Evolutionary conservation across 2,888 invertebrate species (phyloP).

Genomic region (Chalcis sispes): DNA sequence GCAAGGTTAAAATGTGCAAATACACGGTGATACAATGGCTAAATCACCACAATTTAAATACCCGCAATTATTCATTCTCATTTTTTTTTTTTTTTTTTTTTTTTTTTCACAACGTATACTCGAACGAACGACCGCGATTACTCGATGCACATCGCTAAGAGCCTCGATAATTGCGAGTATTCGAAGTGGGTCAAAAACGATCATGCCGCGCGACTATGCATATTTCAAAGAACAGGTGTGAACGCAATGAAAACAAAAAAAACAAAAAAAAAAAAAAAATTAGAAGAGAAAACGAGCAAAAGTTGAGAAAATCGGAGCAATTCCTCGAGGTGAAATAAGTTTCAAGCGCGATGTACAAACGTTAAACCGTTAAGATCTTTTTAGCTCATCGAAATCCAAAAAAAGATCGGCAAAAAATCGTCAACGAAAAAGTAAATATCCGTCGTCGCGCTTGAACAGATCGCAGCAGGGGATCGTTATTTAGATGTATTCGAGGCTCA

Average conservation of each 20-base stretch:
- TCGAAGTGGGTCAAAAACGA: conserved; percentile 27
- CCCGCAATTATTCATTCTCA: too few species aligned
- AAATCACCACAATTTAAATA: too few species aligned
- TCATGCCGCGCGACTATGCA: background rate
- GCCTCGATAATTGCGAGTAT: conserved; percentile 5
- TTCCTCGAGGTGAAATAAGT: background rate
- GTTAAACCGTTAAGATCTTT: too few species aligned
- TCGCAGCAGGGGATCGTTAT: background rate
- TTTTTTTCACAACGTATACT: too few species aligned
- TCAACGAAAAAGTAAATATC: background rate
- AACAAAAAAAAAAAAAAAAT: background rate
- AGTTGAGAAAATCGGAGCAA: background rate
- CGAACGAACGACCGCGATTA: background rate
- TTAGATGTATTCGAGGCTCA: background rate
- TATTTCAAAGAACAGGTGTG: background rate
- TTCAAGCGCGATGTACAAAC: background rate
- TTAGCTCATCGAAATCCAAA: conserved; percentile 22
- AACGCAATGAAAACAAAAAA: background rate
- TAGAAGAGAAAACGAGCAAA: background rate
- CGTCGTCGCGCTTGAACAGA: background rate
- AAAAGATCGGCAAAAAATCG: background rate
- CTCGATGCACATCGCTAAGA: background rate
- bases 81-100: too few species aligned
- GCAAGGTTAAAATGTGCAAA: too few species aligned
- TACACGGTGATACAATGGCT: too few species aligned